These are phyloP conservation scores for Aleiodes leptofemur DNA, from an alignment of 2,888 invertebrate species.

Conservation along the genomic window DNA sequence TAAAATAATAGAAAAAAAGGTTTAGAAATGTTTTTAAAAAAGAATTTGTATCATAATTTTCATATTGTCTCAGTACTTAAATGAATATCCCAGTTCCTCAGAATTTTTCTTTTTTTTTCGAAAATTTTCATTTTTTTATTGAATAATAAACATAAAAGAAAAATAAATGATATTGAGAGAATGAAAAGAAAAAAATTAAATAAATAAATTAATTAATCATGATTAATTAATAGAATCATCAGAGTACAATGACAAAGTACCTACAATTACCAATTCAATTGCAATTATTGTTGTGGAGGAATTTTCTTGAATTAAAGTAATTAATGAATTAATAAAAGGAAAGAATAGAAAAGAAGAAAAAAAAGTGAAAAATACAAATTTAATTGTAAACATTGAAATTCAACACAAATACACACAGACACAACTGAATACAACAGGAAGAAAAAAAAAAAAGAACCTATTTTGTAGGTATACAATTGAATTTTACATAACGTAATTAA, in stretches of 20 bases:
- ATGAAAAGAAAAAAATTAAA: neutral
- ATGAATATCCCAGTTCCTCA: slow-evolving; percentile 50
- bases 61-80: slow-evolving; percentile 72
- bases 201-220: slow-evolving; percentile 29
- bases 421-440: slow-evolving; percentile 59
- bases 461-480: slow-evolving; percentile 70
- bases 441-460: slow-evolving; percentile 68
- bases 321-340: neutral
- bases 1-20: slow-evolving; percentile 3
- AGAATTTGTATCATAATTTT: slow-evolving; percentile 57
- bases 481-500: slow-evolving; percentile 72
- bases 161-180: slow-evolving; percentile 31
- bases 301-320: slow-evolving; percentile 28
- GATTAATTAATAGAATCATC: slow-evolving; percentile 55
- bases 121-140: slow-evolving; percentile 65
- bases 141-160: neutral
- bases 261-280: slow-evolving; percentile 70
- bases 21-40: slow-evolving; percentile 37
- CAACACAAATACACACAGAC: neutral
- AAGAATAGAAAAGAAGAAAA: neutral
- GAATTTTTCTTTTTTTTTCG: slow-evolving; percentile 51
- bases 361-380: slow-evolving; percentile 19
- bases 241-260: slow-evolving; percentile 73
- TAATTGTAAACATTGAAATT: slow-evolving; percentile 69
- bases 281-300: slow-evolving; percentile 54